Evolutionary conservation across 2,888 invertebrate genomes (phyloP), one percentile per base, ranked within the genome.

Genomic region (Melitaea athalia): DNA sequence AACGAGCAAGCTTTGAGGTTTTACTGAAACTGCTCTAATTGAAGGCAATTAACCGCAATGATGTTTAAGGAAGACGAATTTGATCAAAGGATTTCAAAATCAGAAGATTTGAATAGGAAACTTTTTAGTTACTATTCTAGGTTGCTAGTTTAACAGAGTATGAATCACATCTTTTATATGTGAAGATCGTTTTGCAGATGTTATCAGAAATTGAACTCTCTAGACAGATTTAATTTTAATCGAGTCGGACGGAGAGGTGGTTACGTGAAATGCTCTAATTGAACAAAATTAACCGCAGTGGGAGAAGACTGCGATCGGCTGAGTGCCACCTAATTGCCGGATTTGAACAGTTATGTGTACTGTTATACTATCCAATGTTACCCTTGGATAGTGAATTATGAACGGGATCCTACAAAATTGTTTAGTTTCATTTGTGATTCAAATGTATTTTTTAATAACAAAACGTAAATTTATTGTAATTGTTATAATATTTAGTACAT

Each of bases 201-300:
- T 33, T 50, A 50, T 15, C 15, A 15, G 8, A 57, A 64, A 63
- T 63, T 59, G 17, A 62, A 59, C 42, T 33, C 52, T 59, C 53
- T 69, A 49, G 38, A 38, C 45, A 42, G 59, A 65, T 68, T 70
- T 70, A 70, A 72, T 72, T 72, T 70, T 67, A 72, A 72, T 72
- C 67, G 65, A 66, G 72, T 64, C 63, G 64, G 60, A 31, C 68
- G 64, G 66, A 8, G 70, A 70, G 72, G 57, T 67, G 69, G 70
- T 72, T 68, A 70, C 63, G 65, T 63, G 70, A 72, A 72, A 65
- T 65, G 52, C 65, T 65, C 68, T 72, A 72, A 72, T 72, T 72
- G 70, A 72, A 72, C 72, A 63, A 72, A 72, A 72, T 72, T 70
- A 72, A 68, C 68, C 72, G 67, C 70, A 72, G 59, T 70, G 72